Evolutionary conservation across 2,113 vertebrate species (phyloP).

Genomic region (Sclerurus mexicanus): DNA sequence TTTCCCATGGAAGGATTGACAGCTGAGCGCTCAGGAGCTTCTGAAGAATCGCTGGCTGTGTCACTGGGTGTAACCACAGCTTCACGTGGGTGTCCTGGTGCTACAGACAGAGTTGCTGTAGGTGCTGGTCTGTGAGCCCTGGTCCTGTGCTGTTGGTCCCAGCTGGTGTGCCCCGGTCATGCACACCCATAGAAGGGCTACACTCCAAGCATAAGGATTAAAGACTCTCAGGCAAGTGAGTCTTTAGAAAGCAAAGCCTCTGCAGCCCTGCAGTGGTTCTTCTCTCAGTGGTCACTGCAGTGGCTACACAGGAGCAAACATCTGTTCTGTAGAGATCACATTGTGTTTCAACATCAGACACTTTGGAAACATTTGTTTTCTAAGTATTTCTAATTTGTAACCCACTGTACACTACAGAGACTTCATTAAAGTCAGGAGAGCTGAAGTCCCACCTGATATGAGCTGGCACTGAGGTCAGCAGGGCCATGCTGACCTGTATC

Average conservation of each 20-base stretch:
- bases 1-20: neutral
- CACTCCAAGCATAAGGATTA: rapidly evolving
- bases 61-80: neutral
- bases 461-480: neutral
- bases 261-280: neutral
- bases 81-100: neutral
- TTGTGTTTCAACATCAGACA: neutral
- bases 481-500: neutral
- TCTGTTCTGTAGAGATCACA: neutral
- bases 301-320: neutral
- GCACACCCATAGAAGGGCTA: neutral
- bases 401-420: neutral
- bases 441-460: neutral
- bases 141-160: neutral
- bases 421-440: neutral
- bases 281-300: neutral
- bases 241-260: neutral
- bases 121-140: rapidly evolving
- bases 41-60: neutral
- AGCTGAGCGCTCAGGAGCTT: neutral
- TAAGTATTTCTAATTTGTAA: neutral
- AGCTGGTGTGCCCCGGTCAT: neutral
- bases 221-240: neutral
- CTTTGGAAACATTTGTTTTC: neutral
- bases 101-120: neutral